Evolutionary conservation across 2,888 invertebrate genomes (phyloP), one percentile per base, ranked within the genome.

Genomic region (Drosophila rellima): DNA sequence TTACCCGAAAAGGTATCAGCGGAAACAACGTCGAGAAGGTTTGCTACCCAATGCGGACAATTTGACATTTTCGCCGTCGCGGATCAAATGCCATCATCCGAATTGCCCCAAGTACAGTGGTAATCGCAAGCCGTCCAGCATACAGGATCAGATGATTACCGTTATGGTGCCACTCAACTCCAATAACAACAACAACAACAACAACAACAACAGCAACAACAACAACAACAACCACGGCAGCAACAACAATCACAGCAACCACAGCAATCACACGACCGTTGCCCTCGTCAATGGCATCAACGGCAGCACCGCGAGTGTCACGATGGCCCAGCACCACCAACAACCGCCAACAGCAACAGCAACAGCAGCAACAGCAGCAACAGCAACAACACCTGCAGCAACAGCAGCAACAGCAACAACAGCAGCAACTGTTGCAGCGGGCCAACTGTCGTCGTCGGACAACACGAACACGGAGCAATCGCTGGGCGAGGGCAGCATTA

Each of bases 131-230:
- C 91, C 91, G 81, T 90, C 92, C 74, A 92, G 89, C 67, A 91
- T 93, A 60, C 92, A 92, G 80, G 93, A 93, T 81, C 93, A 93
- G 86, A 90, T 92, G 91, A 92, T 93, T 70, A 92, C 92, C 33
- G 92, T 92, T 42, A 93, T 92, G 92, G 92, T 92, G 73, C 92
- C 93, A 47, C 82, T 92, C 3, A 92, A 92, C 52, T 92, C 92
- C 33, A 92, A 91, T 70, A 91, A 90, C 62, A 92, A 92, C 74
- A 82, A 90, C 70, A 89, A 73, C 70, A 82, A 52, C 40, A 80
- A 64, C 55, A 83, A 78, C 33, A 76, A 80, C 57, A 88, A 73
- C 57, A 79, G 69, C 47, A 75, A 50, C 15, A 81, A 71, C 73
- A 78, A 69, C 51, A 74, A 50, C 57, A 71, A 15, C 63, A 69